A percentile compares a stretch with the other conserved stretches of the same genome.
phyloP scores from a whole-genome alignment of 2,113 vertebrate genomes.

The Catagonus wagneri region DNA sequence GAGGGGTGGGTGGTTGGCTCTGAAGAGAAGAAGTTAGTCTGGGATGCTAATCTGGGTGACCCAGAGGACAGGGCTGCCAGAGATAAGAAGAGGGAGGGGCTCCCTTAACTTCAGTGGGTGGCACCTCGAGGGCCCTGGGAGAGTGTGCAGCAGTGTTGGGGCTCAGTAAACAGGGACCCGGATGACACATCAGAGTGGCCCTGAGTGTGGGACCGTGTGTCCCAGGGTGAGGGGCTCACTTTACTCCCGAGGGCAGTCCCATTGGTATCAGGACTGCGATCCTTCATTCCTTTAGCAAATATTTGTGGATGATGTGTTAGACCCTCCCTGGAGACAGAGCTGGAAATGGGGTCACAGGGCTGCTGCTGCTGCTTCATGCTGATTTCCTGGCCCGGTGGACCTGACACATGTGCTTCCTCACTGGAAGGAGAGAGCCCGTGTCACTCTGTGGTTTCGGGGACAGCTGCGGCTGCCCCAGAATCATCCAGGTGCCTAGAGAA shows the following conservation, averaged over 20 bases:
- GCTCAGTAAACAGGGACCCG: not conserved
- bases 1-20: not conserved
- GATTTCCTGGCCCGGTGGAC: not conserved
- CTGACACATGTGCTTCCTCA: not conserved
- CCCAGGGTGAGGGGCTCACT: not conserved
- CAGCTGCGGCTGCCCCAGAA: not conserved
- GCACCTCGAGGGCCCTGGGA: not conserved
- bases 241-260: not conserved
- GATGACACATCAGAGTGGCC: not conserved
- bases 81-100: constrained; percentile 64
- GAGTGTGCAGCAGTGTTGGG: not conserved
- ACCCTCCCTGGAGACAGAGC: not conserved
- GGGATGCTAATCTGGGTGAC: constrained; percentile 51
- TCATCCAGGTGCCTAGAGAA: not conserved
- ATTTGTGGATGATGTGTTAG: not conserved
- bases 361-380: not conserved
- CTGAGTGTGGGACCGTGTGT: not conserved
- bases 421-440: not conserved
- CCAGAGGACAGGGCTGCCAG: constrained; percentile 37
- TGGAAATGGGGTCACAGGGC: not conserved
- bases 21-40: constrained; percentile 14
- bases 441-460: not conserved
- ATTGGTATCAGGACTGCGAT: not conserved
- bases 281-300: not conserved
- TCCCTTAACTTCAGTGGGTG: not conserved